Evolutionary conservation across 2,888 invertebrate genomes (phyloP).

Genomic region (Phorcus lineatus): DNA sequence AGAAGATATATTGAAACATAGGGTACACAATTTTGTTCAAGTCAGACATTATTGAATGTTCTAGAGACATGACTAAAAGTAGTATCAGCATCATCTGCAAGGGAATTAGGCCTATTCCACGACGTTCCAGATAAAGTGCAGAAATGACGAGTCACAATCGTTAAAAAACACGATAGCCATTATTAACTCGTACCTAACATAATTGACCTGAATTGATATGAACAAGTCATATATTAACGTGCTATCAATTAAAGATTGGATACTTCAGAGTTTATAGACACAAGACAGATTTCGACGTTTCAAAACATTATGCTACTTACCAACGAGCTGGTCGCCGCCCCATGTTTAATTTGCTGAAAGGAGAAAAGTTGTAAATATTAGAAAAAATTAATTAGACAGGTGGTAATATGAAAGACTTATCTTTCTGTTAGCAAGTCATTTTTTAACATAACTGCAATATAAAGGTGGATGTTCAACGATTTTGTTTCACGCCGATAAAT

Average conservation of each 20-base stretch:
- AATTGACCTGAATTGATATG: no score
- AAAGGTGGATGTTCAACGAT: conserved; percentile 3
- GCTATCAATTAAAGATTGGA: not conserved
- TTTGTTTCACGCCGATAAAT: not conserved
- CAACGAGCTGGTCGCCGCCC: conserved; percentile 99
- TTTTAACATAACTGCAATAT: not conserved
- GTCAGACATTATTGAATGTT: no score
- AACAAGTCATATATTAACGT: no score
- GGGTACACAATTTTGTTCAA: no score
- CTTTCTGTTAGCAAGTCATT: not conserved
- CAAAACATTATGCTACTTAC: conserved; percentile 80
- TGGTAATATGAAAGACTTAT: not conserved
- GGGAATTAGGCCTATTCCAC: no score
- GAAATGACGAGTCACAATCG: no score
- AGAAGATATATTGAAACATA: no score
- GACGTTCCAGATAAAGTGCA: no score
- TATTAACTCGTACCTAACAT: no score
- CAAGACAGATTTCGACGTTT: not conserved
- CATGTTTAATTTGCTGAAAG: conserved; percentile 81
- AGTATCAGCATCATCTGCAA: no score
- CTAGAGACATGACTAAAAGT: no score
- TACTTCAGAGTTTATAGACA: not conserved
- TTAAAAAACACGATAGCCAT: no score
- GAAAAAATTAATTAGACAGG: not conserved
- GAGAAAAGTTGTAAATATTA: not conserved